Base-by-base conservation (phyloP, 1,140 invertebrate species). In the Halyomorpha halys region DNA sequence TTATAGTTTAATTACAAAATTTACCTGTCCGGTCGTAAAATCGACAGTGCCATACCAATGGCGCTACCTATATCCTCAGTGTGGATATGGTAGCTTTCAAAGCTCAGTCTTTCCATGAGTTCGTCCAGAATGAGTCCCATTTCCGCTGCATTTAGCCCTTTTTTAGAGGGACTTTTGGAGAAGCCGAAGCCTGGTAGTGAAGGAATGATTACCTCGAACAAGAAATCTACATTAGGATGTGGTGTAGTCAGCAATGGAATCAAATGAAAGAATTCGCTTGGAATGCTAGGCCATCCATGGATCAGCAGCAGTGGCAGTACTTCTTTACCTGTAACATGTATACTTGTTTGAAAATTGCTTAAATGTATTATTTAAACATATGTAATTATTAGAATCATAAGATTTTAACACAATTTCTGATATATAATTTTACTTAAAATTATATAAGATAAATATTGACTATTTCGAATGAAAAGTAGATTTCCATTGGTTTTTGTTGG, bases 271-370 rank as follows among this genome's bases (percentile, higher is more conserved):
- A 94, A 95, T 74, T 93, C 27, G 27, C 27, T 30, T 78, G 69
- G 90, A 0, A 88, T 90, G 27, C 93, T 91, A 2, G 93, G 93
- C 92, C 92, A 97, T 16, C 92, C 92, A 71, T 96, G 91, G 4
- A 90, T 69, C 0, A 95, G 25, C 0, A 95, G 76, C 44, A 77
- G 70, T 49, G 83, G 74, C 39, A 78, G 74, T 5, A 81, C 80
- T 27, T 80, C 79, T 77, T 79, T 84, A 9, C 62, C 62, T 64
- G 45, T 30, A 30, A 30, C 27, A 8, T 30, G 27, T 4, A 30
- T 30, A 30, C 27, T 30, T 30, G 27, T 30, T 30, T 30, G 27
- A 30, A 30, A 30, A 30, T 30, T 30, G 27, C 27, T 8, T 30
- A 30, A n/a, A n/a, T n/a, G n/a, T n/a, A n/a, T n/a, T n/a, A n/a